phyloP scores from a whole-genome alignment of 37 sponge, comb jelly and placozoan genomes.

The Cladorhizidae sp. region DNA sequence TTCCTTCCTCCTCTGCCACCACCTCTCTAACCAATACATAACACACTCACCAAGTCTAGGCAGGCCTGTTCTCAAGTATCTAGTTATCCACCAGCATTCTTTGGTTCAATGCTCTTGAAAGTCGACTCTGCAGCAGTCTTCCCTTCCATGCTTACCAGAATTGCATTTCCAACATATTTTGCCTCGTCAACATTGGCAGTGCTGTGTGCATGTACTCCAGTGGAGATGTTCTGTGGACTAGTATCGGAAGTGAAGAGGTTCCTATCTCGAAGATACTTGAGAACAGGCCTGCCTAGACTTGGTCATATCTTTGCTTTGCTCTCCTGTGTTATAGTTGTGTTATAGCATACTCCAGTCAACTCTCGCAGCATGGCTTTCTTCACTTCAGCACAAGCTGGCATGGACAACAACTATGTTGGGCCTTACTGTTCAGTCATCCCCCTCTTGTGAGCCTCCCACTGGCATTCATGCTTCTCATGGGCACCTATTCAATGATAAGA shows the following conservation, averaged over 20 bases:
- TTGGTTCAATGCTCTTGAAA: too few relatives aligned
- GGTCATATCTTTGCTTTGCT: slow-evolving; percentile 48
- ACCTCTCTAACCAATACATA: too few relatives aligned
- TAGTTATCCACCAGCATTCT: too few relatives aligned
- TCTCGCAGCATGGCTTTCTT: slow-evolving; percentile 41
- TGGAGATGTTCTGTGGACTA: slow-evolving; percentile 22
- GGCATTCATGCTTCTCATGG: slow-evolving; percentile 57
- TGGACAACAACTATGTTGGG: too few relatives aligned
- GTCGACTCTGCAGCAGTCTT: too few relatives aligned
- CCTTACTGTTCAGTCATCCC: slow-evolving; percentile 35
- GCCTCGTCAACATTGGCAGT: slow-evolving; percentile 12
- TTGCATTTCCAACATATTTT: slow-evolving; percentile 23
- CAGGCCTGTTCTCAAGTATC: slow-evolving; percentile 6
- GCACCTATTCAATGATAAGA: slow-evolving; percentile 38
- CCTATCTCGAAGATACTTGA: neutral
- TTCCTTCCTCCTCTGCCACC: too few relatives aligned
- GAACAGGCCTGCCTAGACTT: slow-evolving; percentile 31
- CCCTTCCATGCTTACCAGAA: slow-evolving; percentile 24
- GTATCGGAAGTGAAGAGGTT: slow-evolving; percentile 38
- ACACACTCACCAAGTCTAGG: slow-evolving; percentile 35
- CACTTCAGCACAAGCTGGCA: slow-evolving; percentile 32
- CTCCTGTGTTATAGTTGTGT: slow-evolving; percentile 41
- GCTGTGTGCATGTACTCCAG: slow-evolving; percentile 41
- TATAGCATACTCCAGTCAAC: slow-evolving; percentile 26
- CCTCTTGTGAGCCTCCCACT: slow-evolving; percentile 8